Conservation (phyloP, 2,797 vertebrate genomes). For the Chrysocyon brachyurus region DNA sequence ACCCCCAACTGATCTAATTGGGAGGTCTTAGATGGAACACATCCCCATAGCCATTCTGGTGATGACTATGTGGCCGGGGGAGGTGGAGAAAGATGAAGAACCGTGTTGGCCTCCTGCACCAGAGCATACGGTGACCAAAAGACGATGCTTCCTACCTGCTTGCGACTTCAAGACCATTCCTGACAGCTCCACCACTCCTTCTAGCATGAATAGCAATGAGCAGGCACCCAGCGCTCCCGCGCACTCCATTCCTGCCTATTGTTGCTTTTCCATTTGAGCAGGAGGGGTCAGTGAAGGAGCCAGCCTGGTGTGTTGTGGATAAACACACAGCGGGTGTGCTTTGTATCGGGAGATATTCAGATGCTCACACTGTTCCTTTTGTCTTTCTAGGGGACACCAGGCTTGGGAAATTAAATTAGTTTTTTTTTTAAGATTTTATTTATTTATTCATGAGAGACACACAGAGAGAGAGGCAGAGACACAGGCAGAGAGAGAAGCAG, state of each 20-base stretch:
- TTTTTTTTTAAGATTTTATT: background rate
- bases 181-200: no score
- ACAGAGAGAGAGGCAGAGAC: no score
- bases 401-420: background rate
- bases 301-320: background rate
- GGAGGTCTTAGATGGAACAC: background rate
- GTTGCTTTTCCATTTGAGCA: background rate
- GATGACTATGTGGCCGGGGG: background rate
- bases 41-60: background rate
- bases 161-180: background rate
- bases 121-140: no score
- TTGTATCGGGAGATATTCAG: background rate
- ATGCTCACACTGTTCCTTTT: background rate
- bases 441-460: no score
- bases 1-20: background rate
- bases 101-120: background rate
- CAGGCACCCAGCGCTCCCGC: fast-evolving
- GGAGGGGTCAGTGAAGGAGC: background rate
- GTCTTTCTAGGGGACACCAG: background rate
- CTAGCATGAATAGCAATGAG: background rate
- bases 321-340: background rate
- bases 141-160: background rate
- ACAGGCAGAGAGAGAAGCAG: no score
- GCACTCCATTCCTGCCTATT: background rate
- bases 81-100: background rate